Evolutionary conservation across 2,888 invertebrate species (phyloP).

Genomic region (Parnassius glacialis): DNA sequence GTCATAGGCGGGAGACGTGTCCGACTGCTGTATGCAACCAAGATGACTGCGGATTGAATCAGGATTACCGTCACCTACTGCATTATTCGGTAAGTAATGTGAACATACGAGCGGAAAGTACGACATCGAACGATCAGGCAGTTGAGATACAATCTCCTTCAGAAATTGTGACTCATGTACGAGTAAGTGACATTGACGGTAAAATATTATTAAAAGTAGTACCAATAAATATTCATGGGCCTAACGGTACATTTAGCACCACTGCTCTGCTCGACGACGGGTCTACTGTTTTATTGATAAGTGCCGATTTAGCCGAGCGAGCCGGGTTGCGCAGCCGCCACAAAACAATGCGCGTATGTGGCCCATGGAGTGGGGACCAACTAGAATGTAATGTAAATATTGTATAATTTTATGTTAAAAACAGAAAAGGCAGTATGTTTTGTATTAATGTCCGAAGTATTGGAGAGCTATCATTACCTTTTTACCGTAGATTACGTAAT

Average conservation of each 20-base stretch:
- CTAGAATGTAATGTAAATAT: not conserved
- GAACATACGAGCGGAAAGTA: too few species aligned
- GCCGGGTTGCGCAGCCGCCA: not conserved
- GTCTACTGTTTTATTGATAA: too few species aligned
- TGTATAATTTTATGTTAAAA: not conserved
- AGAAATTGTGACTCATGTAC: too few species aligned
- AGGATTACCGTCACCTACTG: too few species aligned
- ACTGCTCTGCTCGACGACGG: not conserved
- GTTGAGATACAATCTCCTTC: too few species aligned
- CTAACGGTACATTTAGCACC: not conserved
- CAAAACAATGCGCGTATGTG: not conserved
- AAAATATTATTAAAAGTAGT: not conserved
- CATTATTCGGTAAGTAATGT: too few species aligned
- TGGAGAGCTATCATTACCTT: too few species aligned
- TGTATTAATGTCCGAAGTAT: not conserved
- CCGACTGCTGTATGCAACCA: too few species aligned
- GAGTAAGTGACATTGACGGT: not conserved
- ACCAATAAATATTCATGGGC: not conserved
- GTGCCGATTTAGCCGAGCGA: not conserved
- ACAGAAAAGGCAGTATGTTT: not conserved
- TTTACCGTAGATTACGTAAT: too few species aligned
- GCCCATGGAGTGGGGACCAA: not conserved
- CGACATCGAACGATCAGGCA: too few species aligned
- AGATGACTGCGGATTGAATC: too few species aligned
- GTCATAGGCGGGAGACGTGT: too few species aligned